Percentiles rank a stretch among this genome's conserved stretches.
Evolutionary conservation across 2,113 vertebrate species (phyloP).

Genomic region (Notothenia coriiceps): DNA sequence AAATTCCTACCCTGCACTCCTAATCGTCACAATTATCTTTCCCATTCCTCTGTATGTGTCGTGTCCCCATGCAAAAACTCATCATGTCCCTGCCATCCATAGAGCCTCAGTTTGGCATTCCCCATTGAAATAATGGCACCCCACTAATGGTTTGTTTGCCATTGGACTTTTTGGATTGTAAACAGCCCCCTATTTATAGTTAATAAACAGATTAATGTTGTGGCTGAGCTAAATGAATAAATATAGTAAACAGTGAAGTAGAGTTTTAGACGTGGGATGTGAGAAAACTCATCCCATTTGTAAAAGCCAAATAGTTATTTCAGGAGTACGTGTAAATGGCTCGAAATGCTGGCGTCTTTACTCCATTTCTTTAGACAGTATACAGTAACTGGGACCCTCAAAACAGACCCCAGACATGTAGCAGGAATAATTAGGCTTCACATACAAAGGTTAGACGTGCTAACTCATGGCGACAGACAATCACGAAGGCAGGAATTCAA

Average conservation of each 20-base stretch:
- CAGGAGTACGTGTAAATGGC: not conserved
- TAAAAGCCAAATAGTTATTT: not conserved
- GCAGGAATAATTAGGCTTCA: not conserved
- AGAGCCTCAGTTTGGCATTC: conserved; percentile 28
- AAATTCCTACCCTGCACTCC: not conserved
- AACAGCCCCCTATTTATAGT: not conserved
- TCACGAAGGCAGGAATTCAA: not conserved
- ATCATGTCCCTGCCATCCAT: not conserved
- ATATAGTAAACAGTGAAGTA: not conserved
- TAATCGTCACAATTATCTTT: not conserved
- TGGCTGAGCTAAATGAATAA: conserved; percentile 1
- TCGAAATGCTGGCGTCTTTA: not conserved
- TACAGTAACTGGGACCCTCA: not conserved
- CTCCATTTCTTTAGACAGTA: not conserved
- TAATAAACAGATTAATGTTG: not conserved
- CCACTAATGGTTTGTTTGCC: conserved; percentile 27
- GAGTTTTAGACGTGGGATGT: not conserved
- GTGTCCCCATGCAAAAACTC: too few species aligned
- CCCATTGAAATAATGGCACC: conserved; percentile 29
- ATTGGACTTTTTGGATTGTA: conserved; percentile 21
- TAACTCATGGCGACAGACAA: not conserved
- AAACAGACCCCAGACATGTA: not conserved
- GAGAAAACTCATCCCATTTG: not conserved
- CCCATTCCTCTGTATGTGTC: conserved; percentile 7
- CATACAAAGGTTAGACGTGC: not conserved